Percentiles rank a stretch among this genome's conserved stretches.
phyloP scores from a whole-genome alignment of 1,140 invertebrate genomes.

The Elymnias hypermnestra region DNA sequence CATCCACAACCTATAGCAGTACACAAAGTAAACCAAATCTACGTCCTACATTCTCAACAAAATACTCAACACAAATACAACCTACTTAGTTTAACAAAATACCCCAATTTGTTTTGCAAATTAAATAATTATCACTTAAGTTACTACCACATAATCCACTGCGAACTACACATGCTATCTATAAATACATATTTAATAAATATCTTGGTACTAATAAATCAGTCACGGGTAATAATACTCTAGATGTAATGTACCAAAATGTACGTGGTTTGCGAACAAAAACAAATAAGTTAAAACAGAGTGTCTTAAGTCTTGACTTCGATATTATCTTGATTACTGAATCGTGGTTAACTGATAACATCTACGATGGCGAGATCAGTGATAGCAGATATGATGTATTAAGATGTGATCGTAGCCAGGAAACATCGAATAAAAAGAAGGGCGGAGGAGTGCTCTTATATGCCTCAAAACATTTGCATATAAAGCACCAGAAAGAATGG shows the following conservation, averaged over 20 bases:
- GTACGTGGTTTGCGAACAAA: slow-evolving; percentile 25
- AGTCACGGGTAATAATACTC: too few species aligned
- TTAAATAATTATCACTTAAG: too few species aligned
- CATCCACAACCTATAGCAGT: too few species aligned
- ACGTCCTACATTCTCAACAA: too few species aligned
- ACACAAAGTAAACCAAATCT: too few species aligned
- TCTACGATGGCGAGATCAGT: slow-evolving; percentile 17
- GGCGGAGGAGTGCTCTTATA: slow-evolving; percentile 21
- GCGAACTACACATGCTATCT: too few species aligned
- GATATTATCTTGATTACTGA: slow-evolving; percentile 24
- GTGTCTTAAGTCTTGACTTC: slow-evolving; percentile 9
- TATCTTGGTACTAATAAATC: too few species aligned
- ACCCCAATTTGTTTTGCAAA: too few species aligned
- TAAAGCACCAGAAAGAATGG: slow-evolving; percentile 5
- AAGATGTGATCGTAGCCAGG: slow-evolving; percentile 17
- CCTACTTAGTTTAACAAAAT: too few species aligned
- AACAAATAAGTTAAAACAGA: slow-evolving; percentile 15
- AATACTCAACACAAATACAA: too few species aligned
- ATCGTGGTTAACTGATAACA: slow-evolving; percentile 21
- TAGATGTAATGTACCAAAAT: slow-evolving; percentile 23
- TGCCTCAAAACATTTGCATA: slow-evolving; percentile 2
- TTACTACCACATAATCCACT: too few species aligned
- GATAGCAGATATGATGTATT: slow-evolving; percentile 20
- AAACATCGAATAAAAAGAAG: slow-evolving; percentile 11
- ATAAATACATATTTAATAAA: too few species aligned